Evolutionary conservation across 2,113 vertebrate genomes (phyloP).

Genomic region (Amia ocellicauda): DNA sequence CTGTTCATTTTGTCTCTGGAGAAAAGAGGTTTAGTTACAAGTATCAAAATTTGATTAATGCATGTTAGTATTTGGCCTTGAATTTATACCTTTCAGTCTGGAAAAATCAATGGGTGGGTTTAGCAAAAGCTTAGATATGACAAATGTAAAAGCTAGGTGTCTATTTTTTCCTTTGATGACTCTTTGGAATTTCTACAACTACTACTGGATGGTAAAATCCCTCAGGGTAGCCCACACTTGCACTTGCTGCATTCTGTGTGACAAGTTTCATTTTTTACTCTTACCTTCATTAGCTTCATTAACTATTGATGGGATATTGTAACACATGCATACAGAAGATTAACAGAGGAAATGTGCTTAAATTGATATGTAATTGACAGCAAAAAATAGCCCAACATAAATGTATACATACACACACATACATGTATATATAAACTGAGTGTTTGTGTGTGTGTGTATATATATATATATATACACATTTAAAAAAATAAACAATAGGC

Average conservation of each 20-base stretch:
- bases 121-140: constrained; percentile 64
- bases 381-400: too few relatives aligned
- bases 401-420: too few relatives aligned
- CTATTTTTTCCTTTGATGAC: constrained; percentile 85
- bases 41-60: not conserved
- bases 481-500: too few relatives aligned
- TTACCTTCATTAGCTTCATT: constrained; percentile 40
- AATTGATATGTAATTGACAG: too few relatives aligned
- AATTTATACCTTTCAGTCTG: constrained; percentile 72
- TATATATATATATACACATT: too few relatives aligned
- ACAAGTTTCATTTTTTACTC: constrained; percentile 7
- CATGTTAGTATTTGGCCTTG: not conserved
- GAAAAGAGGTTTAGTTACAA: not conserved
- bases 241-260: constrained; percentile 19
- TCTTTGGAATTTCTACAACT: constrained; percentile 84
- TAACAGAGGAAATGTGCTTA: too few relatives aligned
- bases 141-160: constrained; percentile 68
- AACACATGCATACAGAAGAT: too few relatives aligned
- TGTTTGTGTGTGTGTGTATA: too few relatives aligned
- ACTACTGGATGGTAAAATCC: constrained; percentile 70
- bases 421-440: too few relatives aligned
- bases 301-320: not conserved
- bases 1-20: constrained; percentile 39
- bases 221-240: constrained; percentile 62
- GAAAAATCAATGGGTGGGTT: constrained; percentile 74